A percentile compares a stretch with the other conserved stretches of the same genome.
These are phyloP conservation scores for Antheraea assamensis DNA, from an alignment of 2,888 invertebrate species.

Conservation along the genomic window DNA sequence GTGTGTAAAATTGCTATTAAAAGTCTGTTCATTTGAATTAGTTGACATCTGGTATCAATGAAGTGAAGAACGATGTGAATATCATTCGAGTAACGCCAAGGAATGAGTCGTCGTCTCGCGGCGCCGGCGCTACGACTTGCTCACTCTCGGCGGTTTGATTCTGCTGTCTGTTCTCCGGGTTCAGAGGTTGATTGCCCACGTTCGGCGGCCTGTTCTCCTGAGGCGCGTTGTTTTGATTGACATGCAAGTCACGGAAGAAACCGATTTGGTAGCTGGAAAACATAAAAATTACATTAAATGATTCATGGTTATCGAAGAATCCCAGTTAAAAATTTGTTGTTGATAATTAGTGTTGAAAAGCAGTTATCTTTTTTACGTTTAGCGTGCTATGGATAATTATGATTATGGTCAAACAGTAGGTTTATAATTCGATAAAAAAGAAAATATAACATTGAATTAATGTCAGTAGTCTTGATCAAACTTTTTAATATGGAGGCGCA, in stretches of 20 bases:
- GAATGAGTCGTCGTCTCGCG: constrained; percentile 65
- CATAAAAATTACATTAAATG: constrained; percentile 17
- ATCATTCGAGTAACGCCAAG: constrained; percentile 93
- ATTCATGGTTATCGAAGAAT: too few species aligned
- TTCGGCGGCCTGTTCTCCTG: constrained; percentile 20
- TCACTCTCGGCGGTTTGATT: neutral
- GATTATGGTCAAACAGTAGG: too few species aligned
- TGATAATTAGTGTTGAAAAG: too few species aligned
- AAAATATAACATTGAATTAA: too few species aligned
- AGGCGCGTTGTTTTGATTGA: constrained; percentile 34
- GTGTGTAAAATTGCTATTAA: neutral
- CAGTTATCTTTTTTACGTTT: too few species aligned
- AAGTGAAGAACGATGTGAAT: constrained; percentile 96
- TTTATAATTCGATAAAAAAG: too few species aligned
- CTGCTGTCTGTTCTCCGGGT: neutral
- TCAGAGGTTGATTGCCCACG: constrained; percentile 22
- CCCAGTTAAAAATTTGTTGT: too few species aligned
- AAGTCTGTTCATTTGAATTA: constrained; percentile 31
- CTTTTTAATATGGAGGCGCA: too few species aligned
- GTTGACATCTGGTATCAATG: constrained; percentile 94
- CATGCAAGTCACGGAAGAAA: constrained; percentile 85
- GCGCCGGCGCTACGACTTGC: constrained; percentile 29
- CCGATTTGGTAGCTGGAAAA: constrained; percentile 86
- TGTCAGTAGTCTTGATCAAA: too few species aligned
- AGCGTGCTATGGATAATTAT: too few species aligned